Evolutionary conservation across 2,113 vertebrate species (phyloP), one percentile per base, ranked within the genome.

Genomic region (Leptosomus discolor): DNA sequence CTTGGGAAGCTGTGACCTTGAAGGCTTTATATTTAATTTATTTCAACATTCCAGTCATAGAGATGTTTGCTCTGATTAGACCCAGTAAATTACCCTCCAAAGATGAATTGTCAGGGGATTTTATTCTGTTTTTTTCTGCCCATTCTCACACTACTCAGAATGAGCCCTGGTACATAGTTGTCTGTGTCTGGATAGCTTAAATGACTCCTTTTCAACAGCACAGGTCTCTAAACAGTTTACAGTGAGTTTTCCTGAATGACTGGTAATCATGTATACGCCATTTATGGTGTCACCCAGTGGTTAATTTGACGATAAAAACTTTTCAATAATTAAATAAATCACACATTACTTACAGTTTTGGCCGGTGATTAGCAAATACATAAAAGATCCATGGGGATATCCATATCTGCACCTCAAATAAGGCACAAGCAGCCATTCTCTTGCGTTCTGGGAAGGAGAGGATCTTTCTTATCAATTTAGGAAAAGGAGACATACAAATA

Each of bases 21-120:
- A 93, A 96, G 97, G 94, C 60, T 97, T 96, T 93, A 63, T 81
- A 84, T 95, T 95, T 96, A 87, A 96, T 97, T 96, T 94, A 88
- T 94, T 97, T 95, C 83, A 78, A 16, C 56, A 48, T 92, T 95
- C 83, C 91, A 97, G 71, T 68, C 79, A 84, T 68, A 94, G 76
- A 95, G 97, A 95, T 97, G 89, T 95, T 97, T 96, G 85, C 68
- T 95, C 85, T 97, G 96, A 95, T 97, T 93, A 97, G 88, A 81
- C 24, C 39, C 74, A 86, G 76, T 91, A 93, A 96, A 96, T 96
- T 96, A 89, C 61, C 60, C 89, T 94, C 83, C 34, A 77, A 60
- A 89, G 84, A 95, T 88, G 79, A 94, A 71, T 94, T 91, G 75
- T 84, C 88, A 51, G 60, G n/a, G 34, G 83, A 89, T 96, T 94